Base-by-base conservation (phyloP, 1,140 invertebrate genomes). In the Bombus superbus region DNA sequence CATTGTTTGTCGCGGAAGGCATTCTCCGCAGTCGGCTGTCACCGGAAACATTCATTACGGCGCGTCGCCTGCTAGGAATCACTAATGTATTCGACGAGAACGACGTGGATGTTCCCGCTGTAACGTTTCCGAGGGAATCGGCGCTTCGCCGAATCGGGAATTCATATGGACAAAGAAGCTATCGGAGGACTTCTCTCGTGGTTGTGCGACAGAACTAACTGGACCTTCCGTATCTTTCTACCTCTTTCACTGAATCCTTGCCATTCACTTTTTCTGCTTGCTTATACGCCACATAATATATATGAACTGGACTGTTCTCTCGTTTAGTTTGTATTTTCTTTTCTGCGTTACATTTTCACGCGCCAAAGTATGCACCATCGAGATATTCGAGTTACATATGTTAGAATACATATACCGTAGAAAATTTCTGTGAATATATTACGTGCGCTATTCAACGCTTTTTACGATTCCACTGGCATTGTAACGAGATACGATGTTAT, bases 1-100 rank as follows among this genome's bases (percentile, higher is more conserved):
- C 93, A 94, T 94, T 94, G 94, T 94, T 94, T 93, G 92, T 94
- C 93, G 92, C 92, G 87, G 89, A 86, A 91, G 86, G 89, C 91
- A 93, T 93, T 92, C 93, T 86, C 89, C 89, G 87, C 87, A 90
- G 90, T 93, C 92, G 92, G 86, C 89, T 92, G 93, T 93, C 93
- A 93, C 93, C 93, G 93, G 93, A 94, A 94, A 94, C 93, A 94
- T 94, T 94, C 93, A 94, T 94, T 94, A 94, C 90, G 80, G 75
- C 91, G 86, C 88, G 90, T 90, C 90, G 88, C 89, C 91, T 92
- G 89, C 91, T 92, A 91, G 89, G 92, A 94, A 93, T 94, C 92
- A 89, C 92, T 93, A 94, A 94, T 93, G 91, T 91, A 92, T 92
- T 93, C 91, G 83, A 87, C 79, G 86, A 73, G 85, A 79, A 74